Percentiles rank a stretch among this genome's conserved stretches.
Conservation (phyloP, 2,888 invertebrate species). For the Masnerella sp. region DNA sequence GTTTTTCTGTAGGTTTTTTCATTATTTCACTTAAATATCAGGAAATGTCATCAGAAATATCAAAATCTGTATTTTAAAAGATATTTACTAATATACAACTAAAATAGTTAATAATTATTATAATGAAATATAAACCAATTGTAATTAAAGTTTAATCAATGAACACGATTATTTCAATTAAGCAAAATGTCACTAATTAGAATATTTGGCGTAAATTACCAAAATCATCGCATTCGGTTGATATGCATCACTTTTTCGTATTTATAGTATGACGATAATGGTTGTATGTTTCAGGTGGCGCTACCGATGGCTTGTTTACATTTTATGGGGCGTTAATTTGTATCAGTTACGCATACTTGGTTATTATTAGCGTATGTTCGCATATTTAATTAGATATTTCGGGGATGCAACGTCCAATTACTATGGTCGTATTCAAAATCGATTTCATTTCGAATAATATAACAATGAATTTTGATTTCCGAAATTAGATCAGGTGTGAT, state of each 20-base stretch:
- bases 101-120: too few relatives aligned
- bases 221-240: constrained; percentile 4
- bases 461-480: not conserved
- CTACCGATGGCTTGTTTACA: constrained; percentile 23
- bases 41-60: too few relatives aligned
- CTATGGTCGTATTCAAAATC: not conserved
- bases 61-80: too few relatives aligned
- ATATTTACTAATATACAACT: too few relatives aligned
- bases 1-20: too few relatives aligned
- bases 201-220: constrained; percentile 10
- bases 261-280: constrained; percentile 25
- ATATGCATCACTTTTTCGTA: constrained; percentile 22
- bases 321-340: constrained; percentile 21
- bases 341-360: constrained; percentile 7
- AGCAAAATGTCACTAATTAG: too few relatives aligned
- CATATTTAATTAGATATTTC: constrained; percentile 18
- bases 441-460: not conserved
- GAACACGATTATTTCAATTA: too few relatives aligned
- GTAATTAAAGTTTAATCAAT: too few relatives aligned
- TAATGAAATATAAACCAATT: too few relatives aligned
- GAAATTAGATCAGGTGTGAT: too few relatives aligned
- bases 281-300: constrained; percentile 18
- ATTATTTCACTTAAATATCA: too few relatives aligned
- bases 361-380: constrained; percentile 13
- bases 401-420: not conserved